A percentile compares a stretch with the other conserved stretches of the same genome.
These are phyloP conservation scores for Grammomys dolichurus DNA, from an alignment of 2,113 vertebrate species.

Conservation along the genomic window DNA sequence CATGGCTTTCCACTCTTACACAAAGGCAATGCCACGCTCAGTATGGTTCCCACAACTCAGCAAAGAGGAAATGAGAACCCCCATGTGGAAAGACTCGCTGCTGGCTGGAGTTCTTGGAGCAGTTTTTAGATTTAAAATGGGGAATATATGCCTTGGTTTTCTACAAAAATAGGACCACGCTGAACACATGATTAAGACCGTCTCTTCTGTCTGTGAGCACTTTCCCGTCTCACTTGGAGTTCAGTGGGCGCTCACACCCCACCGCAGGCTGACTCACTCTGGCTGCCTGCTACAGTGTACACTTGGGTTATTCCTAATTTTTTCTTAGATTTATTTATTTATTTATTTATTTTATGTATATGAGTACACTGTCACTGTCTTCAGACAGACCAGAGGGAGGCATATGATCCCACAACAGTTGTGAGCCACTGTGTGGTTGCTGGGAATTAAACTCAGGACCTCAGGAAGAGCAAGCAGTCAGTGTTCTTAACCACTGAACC, in stretches of 20 bases:
- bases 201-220: not conserved
- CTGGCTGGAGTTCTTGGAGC: conserved; percentile 7
- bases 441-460: no score
- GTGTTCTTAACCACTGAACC: no score
- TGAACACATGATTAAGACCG: not conserved
- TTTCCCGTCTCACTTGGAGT: not conserved
- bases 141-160: conserved; percentile 22
- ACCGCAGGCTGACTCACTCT: not conserved
- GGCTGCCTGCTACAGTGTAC: not conserved
- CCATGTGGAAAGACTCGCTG: conserved; percentile 20
- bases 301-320: conserved; percentile 38
- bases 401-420: no score
- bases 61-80: not conserved
- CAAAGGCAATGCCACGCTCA: conserved; percentile 10
- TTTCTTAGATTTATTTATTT: no score
- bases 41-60: not conserved
- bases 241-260: not conserved
- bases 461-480: no score
- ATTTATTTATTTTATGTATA: no score
- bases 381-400: no score
- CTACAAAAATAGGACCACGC: not conserved
- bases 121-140: conserved; percentile 50
- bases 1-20: not conserved
- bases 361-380: no score
- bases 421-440: no score